Evolutionary conservation across 2,888 invertebrate species (phyloP).

Genomic region (Sthenelais limicola): DNA sequence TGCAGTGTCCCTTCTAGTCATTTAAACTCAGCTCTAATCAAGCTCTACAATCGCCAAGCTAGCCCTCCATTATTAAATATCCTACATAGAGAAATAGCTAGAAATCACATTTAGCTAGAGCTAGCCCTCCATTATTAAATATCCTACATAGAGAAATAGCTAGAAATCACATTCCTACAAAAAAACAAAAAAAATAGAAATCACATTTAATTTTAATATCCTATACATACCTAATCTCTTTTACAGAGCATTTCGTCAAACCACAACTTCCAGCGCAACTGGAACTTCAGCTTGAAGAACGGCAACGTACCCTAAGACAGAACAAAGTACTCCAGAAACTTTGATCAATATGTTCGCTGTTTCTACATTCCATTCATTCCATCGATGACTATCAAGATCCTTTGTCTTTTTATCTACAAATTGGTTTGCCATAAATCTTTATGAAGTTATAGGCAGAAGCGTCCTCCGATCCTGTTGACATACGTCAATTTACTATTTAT

Average conservation of each 20-base stretch:
- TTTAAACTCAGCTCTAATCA: too few relatives aligned
- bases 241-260: conserved; percentile 62
- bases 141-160: too few relatives aligned
- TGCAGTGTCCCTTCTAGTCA: too few relatives aligned
- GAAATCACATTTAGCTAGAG: too few relatives aligned
- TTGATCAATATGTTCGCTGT: conserved; percentile 7
- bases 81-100: too few relatives aligned
- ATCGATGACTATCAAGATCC: not conserved
- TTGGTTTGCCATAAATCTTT: not conserved
- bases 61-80: not conserved
- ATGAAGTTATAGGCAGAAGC: too few relatives aligned
- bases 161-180: too few relatives aligned
- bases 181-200: too few relatives aligned
- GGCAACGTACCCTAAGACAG: conserved; percentile 25
- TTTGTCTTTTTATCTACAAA: too few relatives aligned
- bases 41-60: too few relatives aligned
- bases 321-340: conserved; percentile 29
- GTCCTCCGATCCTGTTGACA: too few relatives aligned
- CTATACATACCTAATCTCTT: conserved; percentile 15
- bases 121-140: not conserved
- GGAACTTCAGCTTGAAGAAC: conserved; percentile 56
- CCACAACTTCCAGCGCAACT: conserved; percentile 56
- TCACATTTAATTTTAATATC: not conserved
- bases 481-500: too few relatives aligned
- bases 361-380: not conserved